These are phyloP conservation scores for Didymodactylos carnosus DNA, from an alignment of 2,888 invertebrate species.

Conservation along the genomic window DNA sequence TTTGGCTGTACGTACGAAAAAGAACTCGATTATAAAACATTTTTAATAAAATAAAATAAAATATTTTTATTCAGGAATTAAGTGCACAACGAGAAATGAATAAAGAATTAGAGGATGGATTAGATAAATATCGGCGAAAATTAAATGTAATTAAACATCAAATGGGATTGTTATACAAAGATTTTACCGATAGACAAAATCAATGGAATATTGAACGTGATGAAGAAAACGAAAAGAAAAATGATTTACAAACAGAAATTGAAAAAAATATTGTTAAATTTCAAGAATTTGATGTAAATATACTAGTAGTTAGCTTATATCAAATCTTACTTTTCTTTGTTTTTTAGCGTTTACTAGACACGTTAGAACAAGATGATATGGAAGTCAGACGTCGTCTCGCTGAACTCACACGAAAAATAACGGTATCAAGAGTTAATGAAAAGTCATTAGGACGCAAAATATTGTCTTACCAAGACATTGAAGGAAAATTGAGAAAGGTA, in stretches of 20 bases:
- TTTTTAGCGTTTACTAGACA: constrained; percentile 30
- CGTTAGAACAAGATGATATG: constrained; percentile 29
- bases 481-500: constrained; percentile 27
- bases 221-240: constrained; percentile 22
- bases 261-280: constrained; percentile 28
- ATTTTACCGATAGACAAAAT: constrained; percentile 36
- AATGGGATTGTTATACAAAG: constrained; percentile 36
- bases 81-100: constrained; percentile 26
- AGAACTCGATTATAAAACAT: too few species aligned
- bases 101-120: constrained; percentile 25
- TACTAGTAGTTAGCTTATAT: too few species aligned
- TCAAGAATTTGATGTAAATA: constrained; percentile 32
- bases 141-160: constrained; percentile 34
- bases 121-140: constrained; percentile 31
- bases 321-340: not conserved
- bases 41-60: too few species aligned
- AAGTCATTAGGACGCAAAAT: constrained; percentile 29
- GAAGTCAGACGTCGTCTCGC: constrained; percentile 30
- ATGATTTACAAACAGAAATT: constrained; percentile 21
- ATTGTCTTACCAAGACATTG: constrained; percentile 27
- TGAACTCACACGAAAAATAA: constrained; percentile 31
- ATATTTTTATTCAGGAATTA: constrained; percentile 23
- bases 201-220: constrained; percentile 34
- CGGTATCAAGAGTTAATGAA: constrained; percentile 33
- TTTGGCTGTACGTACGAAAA: constrained; percentile 30